Base-by-base conservation (phyloP, 2,797 vertebrate species). In the Malacoctenus gilli region DNA sequence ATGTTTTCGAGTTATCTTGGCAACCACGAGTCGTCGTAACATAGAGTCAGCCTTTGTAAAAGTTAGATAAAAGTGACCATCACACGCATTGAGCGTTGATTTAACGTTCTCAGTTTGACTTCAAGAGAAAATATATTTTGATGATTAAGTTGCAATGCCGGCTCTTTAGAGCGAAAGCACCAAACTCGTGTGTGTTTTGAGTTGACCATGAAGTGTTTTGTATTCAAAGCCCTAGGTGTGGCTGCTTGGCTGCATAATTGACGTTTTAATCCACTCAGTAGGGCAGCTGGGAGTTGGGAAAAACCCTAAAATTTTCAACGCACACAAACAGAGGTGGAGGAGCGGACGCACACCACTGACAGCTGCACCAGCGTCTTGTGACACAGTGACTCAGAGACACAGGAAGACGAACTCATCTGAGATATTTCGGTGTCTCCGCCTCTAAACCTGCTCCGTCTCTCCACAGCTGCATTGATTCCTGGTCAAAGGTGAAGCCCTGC, bases 401-500 rank as follows among this genome's bases (percentile, higher is more conserved):
- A 19, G 31, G n/a, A 39, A 18, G 16, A 16, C 9, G 20, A 64
- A 10, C 18, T 51, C 20, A 39, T 6, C 25, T 3, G 9, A 64
- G 32, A 38, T 2, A 43, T 6, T 8, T 7, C 23, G 1, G 20
- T 0, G 30, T 37, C 2, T 39, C 5, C 15, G 3, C 16, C 37
- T 1, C 13, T 15, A 2, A 28, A 4, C 16, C 8, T 48, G 20
- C 14, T 49, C 5, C 4, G n/a, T 60, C n/a, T 75, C 35, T 8
- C 52, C 53, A 21, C 16, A 93, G 92, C 77, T 93, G 92, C 79
- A 93, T 93, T 59, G 92, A 93, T 68, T 90, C 87, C 55, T 93
- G 92, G 92, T 89, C 86, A 82, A 91, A 90, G 75, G 91, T 93
- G 83, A 93, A 93, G 68, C 88, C 91, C 59, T 93, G 92, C 84